A percentile compares a stretch with the other conserved stretches of the same genome.
Evolutionary conservation across 2,113 vertebrate genomes (phyloP).

Genomic region (Oncorhynchus nerka): DNA sequence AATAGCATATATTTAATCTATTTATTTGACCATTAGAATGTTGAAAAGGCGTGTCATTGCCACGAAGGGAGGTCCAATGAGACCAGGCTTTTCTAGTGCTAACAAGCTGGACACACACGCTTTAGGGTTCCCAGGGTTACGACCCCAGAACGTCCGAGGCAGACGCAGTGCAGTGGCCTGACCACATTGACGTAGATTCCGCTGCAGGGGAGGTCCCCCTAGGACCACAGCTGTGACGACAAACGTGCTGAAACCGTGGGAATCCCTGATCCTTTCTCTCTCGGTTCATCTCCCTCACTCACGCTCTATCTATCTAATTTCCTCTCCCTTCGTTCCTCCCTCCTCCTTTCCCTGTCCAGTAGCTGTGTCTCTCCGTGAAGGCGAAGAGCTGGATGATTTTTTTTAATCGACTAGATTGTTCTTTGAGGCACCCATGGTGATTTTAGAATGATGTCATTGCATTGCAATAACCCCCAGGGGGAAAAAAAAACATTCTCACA

Average conservation of each 20-base stretch:
- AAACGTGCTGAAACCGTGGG: constrained; percentile 51
- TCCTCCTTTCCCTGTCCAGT: constrained; percentile 1
- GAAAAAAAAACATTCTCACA: constrained; percentile 10
- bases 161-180: constrained; percentile 47
- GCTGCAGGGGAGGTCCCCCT: constrained; percentile 38
- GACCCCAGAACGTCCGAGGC: constrained; percentile 33
- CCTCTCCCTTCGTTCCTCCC: background rate
- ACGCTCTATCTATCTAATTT: background rate
- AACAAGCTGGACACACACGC: background rate
- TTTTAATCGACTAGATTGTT: background rate
- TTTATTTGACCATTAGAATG: no score
- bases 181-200: constrained; percentile 58
- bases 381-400: no score
- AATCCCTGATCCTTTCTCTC: constrained; percentile 32
- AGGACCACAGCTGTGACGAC: constrained; percentile 64
- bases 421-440: constrained; percentile 21
- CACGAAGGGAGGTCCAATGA: no score
- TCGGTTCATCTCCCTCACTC: background rate
- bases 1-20: no score
- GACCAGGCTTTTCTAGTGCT: no score
- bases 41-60: no score
- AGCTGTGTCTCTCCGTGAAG: no score
- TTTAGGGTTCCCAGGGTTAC: background rate
- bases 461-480: constrained; percentile 17
- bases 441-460: constrained; percentile 17